Evolutionary conservation across 2,113 vertebrate genomes (phyloP), one percentile per base, ranked within the genome.

Genomic region (Oncorhynchus clarkii): DNA sequence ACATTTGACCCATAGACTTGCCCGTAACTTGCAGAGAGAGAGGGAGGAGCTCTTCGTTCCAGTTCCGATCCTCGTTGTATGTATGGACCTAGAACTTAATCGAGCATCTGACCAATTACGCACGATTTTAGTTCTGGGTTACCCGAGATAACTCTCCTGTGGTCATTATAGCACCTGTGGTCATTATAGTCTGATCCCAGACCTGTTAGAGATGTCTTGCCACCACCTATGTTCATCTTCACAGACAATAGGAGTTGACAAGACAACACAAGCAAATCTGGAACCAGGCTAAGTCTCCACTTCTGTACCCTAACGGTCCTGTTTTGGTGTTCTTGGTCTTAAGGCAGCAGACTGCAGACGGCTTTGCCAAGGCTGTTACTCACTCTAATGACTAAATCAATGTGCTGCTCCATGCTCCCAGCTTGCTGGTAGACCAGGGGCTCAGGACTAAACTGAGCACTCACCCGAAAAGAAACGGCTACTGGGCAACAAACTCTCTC

Each of bases 341-440:
- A 57, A 16, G 73, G 67, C 69, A 34, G 62, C 14, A 24, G 16
- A 1, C 39, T 8, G 18, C 54, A 22, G 71, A 45, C 49, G 34
- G 24, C 34, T 18, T 39, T 16, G 29, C 31, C 72, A 5, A 2
- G 22, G 60, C 16, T 64, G 11, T 72, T 76, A 71, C 68, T 68
- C 65, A 69, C n/a, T 27, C 4, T 78, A 54, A 79, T 74, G 71
- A 66, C 68, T 24, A 45, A 79, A 86, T 78, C 67, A 74, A 78
- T 75, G 68, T 11, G 39, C 51, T 54, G 51, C 51, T 51, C 49
- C 49, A 14, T 16, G 3, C 7, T 76, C 64, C 48, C 72, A 26
- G 67, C 67, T 48, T 27, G 71, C 12, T 78, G 22, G 79, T 64
- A 72, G 66, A 48, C 20, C 29, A 18, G 54, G 7, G 22, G 16